phyloP scores from a whole-genome alignment of 2,113 vertebrate species.

The Alectura lathami region DNA sequence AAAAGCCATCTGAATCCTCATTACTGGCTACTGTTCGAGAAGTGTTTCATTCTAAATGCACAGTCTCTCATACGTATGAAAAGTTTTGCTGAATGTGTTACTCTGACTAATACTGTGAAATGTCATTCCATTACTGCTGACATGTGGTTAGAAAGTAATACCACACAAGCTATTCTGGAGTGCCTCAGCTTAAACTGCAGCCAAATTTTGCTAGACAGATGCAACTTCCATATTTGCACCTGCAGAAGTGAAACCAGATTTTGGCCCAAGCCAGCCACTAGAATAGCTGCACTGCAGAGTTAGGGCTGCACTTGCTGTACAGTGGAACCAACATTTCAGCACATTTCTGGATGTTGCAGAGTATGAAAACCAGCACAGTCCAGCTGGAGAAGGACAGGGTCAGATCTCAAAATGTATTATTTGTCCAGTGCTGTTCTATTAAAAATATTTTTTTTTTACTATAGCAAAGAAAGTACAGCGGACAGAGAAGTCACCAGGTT shows the following conservation, averaged over 20 bases:
- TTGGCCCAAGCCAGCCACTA: not conserved
- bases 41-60: not conserved
- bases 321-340: not conserved
- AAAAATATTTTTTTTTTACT: not conserved
- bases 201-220: not conserved
- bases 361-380: not conserved
- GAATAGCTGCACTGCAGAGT: not conserved
- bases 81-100: not conserved
- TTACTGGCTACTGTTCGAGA: not conserved
- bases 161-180: not conserved
- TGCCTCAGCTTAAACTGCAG: not conserved
- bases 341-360: not conserved
- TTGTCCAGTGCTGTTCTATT: not conserved
- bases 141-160: not conserved
- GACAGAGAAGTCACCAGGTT: not conserved
- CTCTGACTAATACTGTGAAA: not conserved
- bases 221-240: not conserved
- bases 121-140: not conserved
- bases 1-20: not conserved
- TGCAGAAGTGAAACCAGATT: slow-evolving; percentile 17
- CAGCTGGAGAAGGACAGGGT: not conserved
- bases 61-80: not conserved
- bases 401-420: not conserved
- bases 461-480: not conserved
- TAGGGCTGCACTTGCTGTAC: not conserved